These are phyloP conservation scores for Pentamera pediparva DNA, from an alignment of 53 echinoderm and acorn worm genomes.

Conservation along the genomic window DNA sequence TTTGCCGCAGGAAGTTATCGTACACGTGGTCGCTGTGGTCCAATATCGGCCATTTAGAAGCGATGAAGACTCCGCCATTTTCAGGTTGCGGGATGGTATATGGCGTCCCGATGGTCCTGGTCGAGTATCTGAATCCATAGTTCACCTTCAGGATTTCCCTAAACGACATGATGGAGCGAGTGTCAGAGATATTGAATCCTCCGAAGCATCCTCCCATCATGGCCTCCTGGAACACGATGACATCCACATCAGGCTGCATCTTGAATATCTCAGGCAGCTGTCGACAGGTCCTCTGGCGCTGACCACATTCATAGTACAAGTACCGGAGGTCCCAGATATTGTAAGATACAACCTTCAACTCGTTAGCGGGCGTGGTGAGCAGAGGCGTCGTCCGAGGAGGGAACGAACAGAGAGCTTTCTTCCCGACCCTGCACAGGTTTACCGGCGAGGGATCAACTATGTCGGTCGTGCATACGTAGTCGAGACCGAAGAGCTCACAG, in stretches of 20 bases:
- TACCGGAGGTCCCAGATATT: slow-evolving; percentile 80
- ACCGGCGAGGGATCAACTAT: slow-evolving; percentile 47
- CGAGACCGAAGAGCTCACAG: slow-evolving; percentile 63
- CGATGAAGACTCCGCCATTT: slow-evolving; percentile 79
- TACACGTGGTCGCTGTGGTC: slow-evolving; percentile 49
- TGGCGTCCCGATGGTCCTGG: slow-evolving; percentile 64
- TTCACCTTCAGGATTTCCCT: slow-evolving; percentile 56
- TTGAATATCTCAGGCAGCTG: slow-evolving; percentile 45
- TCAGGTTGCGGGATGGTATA: slow-evolving; percentile 44
- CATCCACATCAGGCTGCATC: slow-evolving; percentile 71
- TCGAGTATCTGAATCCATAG: slow-evolving; percentile 67
- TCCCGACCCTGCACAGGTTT: slow-evolving; percentile 43
- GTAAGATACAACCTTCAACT: slow-evolving; percentile 60
- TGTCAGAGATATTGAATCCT: slow-evolving; percentile 41
- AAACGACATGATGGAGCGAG: slow-evolving; percentile 44
- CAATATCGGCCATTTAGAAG: slow-evolving; percentile 86
- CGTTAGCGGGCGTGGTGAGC: slow-evolving; percentile 46
- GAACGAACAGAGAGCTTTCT: slow-evolving; percentile 57
- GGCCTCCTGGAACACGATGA: slow-evolving; percentile 75
- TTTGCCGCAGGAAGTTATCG: slow-evolving; percentile 22
- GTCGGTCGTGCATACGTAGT: slow-evolving; percentile 58
- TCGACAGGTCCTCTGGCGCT: slow-evolving; percentile 89
- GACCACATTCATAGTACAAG: slow-evolving; percentile 61
- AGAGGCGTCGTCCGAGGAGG: slow-evolving; percentile 44
- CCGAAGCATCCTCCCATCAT: slow-evolving; percentile 91